phyloP scores from a whole-genome alignment of 2,888 invertebrate genomes.

The Epsilonema sp. region DNA sequence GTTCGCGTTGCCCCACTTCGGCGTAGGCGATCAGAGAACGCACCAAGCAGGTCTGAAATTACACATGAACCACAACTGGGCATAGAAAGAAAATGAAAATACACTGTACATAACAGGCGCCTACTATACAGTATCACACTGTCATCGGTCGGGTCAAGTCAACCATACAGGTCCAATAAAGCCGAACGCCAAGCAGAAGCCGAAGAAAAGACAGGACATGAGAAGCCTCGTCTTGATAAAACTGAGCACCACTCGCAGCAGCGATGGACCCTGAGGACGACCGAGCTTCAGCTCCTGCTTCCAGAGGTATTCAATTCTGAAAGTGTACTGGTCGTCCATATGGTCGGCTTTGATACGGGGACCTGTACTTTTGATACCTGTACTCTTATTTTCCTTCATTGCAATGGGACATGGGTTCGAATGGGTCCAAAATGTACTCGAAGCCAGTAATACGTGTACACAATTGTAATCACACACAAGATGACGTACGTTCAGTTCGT shows the following conservation, averaged over 20 bases:
- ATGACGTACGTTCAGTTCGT: no score
- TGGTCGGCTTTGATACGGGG: no score
- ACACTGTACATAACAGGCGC: constrained; percentile 18
- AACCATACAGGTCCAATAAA: constrained; percentile 31
- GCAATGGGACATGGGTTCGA: no score
- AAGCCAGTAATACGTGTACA: no score
- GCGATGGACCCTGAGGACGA: constrained; percentile 16
- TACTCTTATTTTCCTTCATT: no score
- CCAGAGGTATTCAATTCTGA: constrained; percentile 30
- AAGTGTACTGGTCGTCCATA: no score
- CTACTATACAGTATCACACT: not conserved
- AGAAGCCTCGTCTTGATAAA: constrained; percentile 27
- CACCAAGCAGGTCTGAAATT: constrained; percentile 9
- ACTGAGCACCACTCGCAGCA: constrained; percentile 18
- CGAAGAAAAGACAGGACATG: constrained; percentile 22
- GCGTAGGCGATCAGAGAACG: constrained; percentile 20
- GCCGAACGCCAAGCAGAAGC: constrained; percentile 22
- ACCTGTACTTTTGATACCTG: no score
- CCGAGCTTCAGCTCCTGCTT: constrained; percentile 25
- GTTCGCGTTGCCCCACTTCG: constrained; percentile 14
- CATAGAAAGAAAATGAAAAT: not conserved
- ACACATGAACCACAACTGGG: no score
- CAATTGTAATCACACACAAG: no score
- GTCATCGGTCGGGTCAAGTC: no score
- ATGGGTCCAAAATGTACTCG: no score